Conservation (phyloP, 2,113 vertebrate genomes). For the Pampusana beccarii region DNA sequence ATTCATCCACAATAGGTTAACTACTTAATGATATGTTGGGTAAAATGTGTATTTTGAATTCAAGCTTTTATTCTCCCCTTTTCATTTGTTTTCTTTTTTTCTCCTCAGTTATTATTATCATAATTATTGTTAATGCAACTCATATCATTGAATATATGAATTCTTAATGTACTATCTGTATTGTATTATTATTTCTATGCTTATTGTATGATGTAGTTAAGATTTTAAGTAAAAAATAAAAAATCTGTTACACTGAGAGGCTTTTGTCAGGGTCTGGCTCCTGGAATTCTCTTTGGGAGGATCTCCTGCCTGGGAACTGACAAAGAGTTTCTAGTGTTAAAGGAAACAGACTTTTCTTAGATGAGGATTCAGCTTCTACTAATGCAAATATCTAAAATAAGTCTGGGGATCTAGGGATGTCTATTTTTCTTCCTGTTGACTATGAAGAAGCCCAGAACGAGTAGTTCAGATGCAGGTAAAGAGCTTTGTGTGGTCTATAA, state of each 20-base stretch:
- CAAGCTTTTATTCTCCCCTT: neutral
- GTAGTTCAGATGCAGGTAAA: neutral
- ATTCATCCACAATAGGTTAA: neutral
- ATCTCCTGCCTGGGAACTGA: neutral
- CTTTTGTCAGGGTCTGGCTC: neutral
- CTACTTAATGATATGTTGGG: neutral
- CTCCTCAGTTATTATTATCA: neutral
- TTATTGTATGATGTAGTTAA: neutral
- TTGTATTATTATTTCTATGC: neutral
- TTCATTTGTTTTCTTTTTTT: neutral
- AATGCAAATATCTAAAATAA: neutral
- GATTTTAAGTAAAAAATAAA: neutral
- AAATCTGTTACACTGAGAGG: neutral
- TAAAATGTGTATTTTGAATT: neutral
- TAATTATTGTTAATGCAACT: neutral
- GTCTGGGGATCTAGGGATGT: neutral
- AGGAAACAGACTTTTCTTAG: neutral
- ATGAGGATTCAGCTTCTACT: neutral
- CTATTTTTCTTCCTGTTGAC: neutral
- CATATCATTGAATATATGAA: neutral
- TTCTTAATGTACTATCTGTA: neutral
- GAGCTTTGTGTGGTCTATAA: neutral
- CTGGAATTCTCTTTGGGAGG: neutral
- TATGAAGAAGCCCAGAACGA: neutral
- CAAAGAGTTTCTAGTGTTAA: neutral